Base-by-base conservation (phyloP, 2,113 vertebrate genomes). In the Loxodonta africana region DNA sequence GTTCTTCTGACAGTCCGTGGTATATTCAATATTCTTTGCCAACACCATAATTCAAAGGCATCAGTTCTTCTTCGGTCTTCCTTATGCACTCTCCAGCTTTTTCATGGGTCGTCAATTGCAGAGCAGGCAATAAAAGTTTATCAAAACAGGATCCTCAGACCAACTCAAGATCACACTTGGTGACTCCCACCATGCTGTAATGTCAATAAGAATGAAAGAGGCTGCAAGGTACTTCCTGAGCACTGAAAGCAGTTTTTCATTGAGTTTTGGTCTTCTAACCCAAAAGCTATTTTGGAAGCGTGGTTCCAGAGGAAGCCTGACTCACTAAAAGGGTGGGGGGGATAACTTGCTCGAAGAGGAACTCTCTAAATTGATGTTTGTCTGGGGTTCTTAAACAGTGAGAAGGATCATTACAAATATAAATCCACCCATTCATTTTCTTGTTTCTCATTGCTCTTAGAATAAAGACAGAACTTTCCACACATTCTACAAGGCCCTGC, bases 271-370 rank as follows among this genome's bases (percentile, higher is more conserved):
- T 71, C 88, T 94, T 81, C 88, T 65, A 96, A 92, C n/a, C 21
- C 46, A 44, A 74, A 83, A 62, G 78, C 63, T 91, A 71, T 94
- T 71, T 97, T 71, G 60, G 89, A 60, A 86, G 26, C 48, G 76
- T 65, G 86, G 83, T 90, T 93, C 62, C 91, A 46, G 62, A 80
- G 71, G 26, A 94, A 91, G 57, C 18, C 95, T 96, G 93, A 94
- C 80, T 98, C 95, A 96, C 60, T 2, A 12, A 63, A 26, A 71
- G 81, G 71, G 8, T 12, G 8, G 23, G 7, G 3, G 83, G n/a
- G 53, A 82, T 9, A 44, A 46, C 28, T 92, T 63, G 73, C 76
- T 93, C 62, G 93, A 26, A 77, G 57, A 0, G 44, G 20, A 51
- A 30, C 53, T 88, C 77, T 84, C 83, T 73, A 76, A 87, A 33